Evolutionary conservation across 2,888 invertebrate species (phyloP).

Genomic region (Eupeodes latifasciatus): DNA sequence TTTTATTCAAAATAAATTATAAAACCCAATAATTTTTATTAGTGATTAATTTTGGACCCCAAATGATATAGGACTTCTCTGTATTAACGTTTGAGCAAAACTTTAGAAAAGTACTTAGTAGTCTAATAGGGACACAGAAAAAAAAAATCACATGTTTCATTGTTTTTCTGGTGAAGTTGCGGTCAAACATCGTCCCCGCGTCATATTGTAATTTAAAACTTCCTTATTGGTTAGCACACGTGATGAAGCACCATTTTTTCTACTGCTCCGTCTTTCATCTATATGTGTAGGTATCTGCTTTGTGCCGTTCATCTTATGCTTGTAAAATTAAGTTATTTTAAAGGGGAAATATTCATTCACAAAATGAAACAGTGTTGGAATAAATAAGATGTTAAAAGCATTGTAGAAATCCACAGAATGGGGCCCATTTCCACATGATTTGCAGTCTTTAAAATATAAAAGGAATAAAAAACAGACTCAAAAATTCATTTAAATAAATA

Average conservation of each 20-base stretch:
- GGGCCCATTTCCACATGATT: too few relatives aligned
- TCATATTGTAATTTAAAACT: constrained; percentile 63
- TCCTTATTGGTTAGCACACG: constrained; percentile 72
- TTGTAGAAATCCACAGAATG: neutral
- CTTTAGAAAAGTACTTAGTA: too few relatives aligned
- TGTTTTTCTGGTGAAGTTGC: constrained; percentile 33
- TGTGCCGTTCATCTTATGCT: constrained; percentile 54
- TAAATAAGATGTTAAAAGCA: neutral
- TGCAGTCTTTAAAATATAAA: too few relatives aligned
- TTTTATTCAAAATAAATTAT: too few relatives aligned
- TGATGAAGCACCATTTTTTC: constrained; percentile 64
- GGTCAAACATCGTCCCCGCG: constrained; percentile 58
- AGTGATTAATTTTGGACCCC: too few relatives aligned
- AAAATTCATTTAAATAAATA: too few relatives aligned
- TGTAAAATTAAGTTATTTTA: constrained; percentile 55
- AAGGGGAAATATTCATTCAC: neutral
- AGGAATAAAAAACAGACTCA: too few relatives aligned
- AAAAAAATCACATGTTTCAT: constrained; percentile 31
- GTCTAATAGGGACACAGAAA: constrained; percentile 1
- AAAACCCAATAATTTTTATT: too few relatives aligned
- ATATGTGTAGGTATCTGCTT: neutral
- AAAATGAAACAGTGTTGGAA: neutral
- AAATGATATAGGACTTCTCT: too few relatives aligned
- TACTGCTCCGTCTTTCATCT: constrained; percentile 31
- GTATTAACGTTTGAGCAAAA: too few relatives aligned